phyloP scores from a whole-genome alignment of 2,888 invertebrate genomes.

The Drosophila eohydei region DNA sequence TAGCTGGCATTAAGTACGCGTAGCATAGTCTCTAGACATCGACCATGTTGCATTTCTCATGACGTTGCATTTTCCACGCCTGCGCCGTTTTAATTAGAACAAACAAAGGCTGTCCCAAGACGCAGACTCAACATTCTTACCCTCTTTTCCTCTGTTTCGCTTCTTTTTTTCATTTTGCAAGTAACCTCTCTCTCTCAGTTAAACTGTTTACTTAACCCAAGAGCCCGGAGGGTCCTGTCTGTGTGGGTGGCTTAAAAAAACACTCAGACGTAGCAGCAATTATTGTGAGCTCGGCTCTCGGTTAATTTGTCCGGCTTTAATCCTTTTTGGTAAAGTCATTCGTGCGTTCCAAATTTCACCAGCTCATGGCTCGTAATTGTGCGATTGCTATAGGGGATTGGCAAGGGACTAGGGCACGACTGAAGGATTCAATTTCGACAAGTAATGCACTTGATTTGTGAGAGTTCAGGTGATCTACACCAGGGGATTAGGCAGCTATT shows the following conservation, averaged over 20 bases:
- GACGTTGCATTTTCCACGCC: conserved; percentile 68
- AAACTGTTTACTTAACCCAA: conserved; percentile 61
- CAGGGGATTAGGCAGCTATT: conserved; percentile 50
- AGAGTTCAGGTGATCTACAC: conserved; percentile 35
- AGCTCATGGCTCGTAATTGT: conserved; percentile 57
- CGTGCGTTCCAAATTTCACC: conserved; percentile 52
- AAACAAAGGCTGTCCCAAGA: conserved; percentile 57
- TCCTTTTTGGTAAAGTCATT: conserved; percentile 71
- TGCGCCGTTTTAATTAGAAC: conserved; percentile 68
- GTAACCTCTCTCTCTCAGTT: conserved; percentile 50
- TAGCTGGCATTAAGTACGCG: conserved; percentile 17
- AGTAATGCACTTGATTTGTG: conserved; percentile 69
- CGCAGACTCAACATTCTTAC: conserved; percentile 20
- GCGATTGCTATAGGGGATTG: conserved; percentile 31
- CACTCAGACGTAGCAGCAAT: conserved; percentile 52
- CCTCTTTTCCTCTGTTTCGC: conserved; percentile 4
- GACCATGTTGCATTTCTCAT: conserved; percentile 33
- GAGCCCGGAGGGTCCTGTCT: conserved; percentile 18
- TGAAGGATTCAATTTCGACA: conserved; percentile 66
- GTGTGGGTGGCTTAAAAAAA: conserved; percentile 77
- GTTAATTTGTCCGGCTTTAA: conserved; percentile 65
- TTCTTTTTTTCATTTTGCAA: conserved; percentile 50
- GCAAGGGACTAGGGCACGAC: conserved; percentile 13
- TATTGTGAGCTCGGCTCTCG: conserved; percentile 51
- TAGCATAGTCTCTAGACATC: conserved; percentile 17